These are phyloP conservation scores for Myocastor coypus DNA, from an alignment of 2,113 vertebrate genomes.

Conservation along the genomic window DNA sequence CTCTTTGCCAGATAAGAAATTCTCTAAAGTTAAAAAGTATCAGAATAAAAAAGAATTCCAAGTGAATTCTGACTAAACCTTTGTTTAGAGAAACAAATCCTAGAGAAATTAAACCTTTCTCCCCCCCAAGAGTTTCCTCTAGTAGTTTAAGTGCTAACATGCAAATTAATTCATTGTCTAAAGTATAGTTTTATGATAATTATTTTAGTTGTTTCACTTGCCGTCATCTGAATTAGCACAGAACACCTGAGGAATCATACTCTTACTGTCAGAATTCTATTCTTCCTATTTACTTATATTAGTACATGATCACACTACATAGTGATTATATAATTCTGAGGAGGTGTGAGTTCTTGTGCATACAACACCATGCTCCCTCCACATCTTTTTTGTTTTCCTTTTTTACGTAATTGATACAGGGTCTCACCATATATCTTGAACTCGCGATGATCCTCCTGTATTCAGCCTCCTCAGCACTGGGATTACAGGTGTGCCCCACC, in stretches of 20 bases:
- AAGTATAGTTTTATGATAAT: neutral
- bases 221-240: neutral
- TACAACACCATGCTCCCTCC: neutral
- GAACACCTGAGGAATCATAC: neutral
- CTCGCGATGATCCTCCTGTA: too few relatives aligned
- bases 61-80: neutral
- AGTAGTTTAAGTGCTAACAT: conserved; percentile 24
- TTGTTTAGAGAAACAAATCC: neutral
- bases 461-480: too few relatives aligned
- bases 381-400: neutral
- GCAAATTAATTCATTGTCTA: conserved; percentile 17
- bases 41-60: neutral
- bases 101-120: neutral
- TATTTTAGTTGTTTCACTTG: neutral
- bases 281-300: neutral
- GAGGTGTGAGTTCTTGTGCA: neutral
- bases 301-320: neutral
- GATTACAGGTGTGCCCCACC: too few relatives aligned
- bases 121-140: conserved; percentile 1
- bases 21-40: neutral
- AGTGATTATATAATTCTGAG: neutral
- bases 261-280: neutral
- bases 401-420: too few relatives aligned
- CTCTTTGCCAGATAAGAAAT: neutral
- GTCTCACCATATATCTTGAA: too few relatives aligned